These are phyloP conservation scores for Chelon labrosus DNA, from an alignment of 2,797 vertebrate genomes.

Conservation along the genomic window DNA sequence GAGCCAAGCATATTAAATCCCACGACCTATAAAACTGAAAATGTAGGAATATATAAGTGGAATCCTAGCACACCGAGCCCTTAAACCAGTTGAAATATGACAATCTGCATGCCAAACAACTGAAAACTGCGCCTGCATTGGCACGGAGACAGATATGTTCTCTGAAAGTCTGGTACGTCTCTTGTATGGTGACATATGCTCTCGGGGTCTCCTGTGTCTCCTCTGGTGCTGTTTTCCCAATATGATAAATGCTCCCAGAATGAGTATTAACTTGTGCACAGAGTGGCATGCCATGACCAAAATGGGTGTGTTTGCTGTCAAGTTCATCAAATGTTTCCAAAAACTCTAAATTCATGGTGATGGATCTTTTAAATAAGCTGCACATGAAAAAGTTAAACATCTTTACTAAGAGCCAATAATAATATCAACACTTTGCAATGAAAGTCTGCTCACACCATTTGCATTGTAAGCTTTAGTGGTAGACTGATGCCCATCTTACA, in stretches of 20 bases:
- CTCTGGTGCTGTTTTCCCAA: constrained; percentile 55
- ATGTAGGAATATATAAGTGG: constrained; percentile 2
- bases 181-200: constrained; percentile 47
- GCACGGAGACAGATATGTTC: constrained; percentile 19
- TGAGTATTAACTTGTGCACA: constrained; percentile 40
- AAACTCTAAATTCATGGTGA: background rate
- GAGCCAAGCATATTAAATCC: constrained; percentile 30
- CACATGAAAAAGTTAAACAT: background rate
- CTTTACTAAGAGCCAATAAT: background rate
- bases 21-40: constrained; percentile 7
- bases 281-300: constrained; percentile 24
- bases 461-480: background rate
- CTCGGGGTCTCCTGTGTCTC: constrained; percentile 30
- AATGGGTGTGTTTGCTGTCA: constrained; percentile 15
- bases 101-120: constrained; percentile 2
- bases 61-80: constrained; percentile 4
- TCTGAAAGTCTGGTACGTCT: constrained; percentile 31
- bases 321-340: constrained; percentile 1
- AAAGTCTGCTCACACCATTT: background rate
- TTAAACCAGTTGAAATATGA: constrained; percentile 15
- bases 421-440: background rate
- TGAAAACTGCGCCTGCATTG: background rate
- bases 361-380: background rate
- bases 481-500: constrained; percentile 19
- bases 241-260: constrained; percentile 51